Base-by-base conservation (phyloP, 2,797 vertebrate species). In the Nasua narica region DNA sequence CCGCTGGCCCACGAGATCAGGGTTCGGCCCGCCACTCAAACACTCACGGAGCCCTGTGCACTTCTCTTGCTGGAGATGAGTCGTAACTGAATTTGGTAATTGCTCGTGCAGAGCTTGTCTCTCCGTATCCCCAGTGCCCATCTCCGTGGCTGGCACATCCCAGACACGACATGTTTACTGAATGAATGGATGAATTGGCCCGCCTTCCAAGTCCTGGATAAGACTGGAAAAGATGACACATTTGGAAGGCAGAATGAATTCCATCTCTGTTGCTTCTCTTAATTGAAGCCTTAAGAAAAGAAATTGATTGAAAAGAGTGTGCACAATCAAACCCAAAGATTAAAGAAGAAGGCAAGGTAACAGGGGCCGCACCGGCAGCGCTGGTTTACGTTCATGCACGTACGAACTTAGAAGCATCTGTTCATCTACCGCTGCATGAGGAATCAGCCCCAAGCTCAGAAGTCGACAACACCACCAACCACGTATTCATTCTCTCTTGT, bases 221-320 rank as follows among this genome's bases (percentile, higher is more conserved):
- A 79, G 74, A 65, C 91, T 46, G 52, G 52, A 32, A 89, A 81
- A 56, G 23, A 70, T 35, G 87, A 60, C 15, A 9, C n/a, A 67
- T 91, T 82, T 52, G 50, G 58, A 91, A 87, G 58, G 25, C n/a
- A 60, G 19, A 69, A 32, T 67, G 50, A 87, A 60, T 62, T 52
- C 32, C 32, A 23, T 62, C 29, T 40, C 69, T 27, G 3, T 60
- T 23, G 52, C 29, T 52, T 40, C 48, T 62, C 77, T 83, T 84
- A 27, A 14, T 12, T 60, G 40, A 94, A 70, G 69, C 8, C 46
- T 60, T 81, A 12, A 58, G 43, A 50, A 65, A 76, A 48, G 62
- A 77, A 19, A 60, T 29, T 69, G 62, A 78, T 89, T 56, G 43
- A 87, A 76, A 74, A 69, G 15, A 77, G 18, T 29, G 25, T 74